Evolutionary conservation across 2,113 vertebrate genomes (phyloP), one percentile per base, ranked within the genome.

Genomic region (Candoia aspera): DNA sequence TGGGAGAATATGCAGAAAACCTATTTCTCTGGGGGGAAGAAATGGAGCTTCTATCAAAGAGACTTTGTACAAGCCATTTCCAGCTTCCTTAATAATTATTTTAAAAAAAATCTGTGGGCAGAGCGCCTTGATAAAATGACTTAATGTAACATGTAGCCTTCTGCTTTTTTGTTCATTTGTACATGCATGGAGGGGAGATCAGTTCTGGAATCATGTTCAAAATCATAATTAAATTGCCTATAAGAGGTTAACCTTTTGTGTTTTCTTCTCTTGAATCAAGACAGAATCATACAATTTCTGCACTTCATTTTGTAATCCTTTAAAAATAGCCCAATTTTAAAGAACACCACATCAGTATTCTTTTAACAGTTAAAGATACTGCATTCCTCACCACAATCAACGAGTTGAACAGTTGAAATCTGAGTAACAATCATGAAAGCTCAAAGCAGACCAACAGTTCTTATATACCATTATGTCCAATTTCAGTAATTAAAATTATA

Each of bases 351-450:
- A 0, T 88, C 92, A 86, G 8, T 1, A 2, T 4, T 8, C 17
- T 23, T 57, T 62, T 84, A 94, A 92, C 2, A 15, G 59, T 42
- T 53, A 24, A 89, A 23, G 59, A 49, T 33, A 89, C 33, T 2
- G 24, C 79, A 84, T 84, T 57, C 53, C 94, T 94, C 15, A 55
- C 55, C 4, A 85, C 84, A 59, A 90, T 55, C 73, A 85, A 92
- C 90, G 21, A 90, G 93, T 91, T 87, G 37, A 92, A 54, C 4
- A 88, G 73, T 59, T 93, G 92, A 24, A 53, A 13, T 88, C 57
- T 93, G 13, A 94, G 60, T 95, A 93, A 58, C 23, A 55, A 23
- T 94, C 94, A 54, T 57, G 54, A 91, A 60, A 93, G 33, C 57
- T 62, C 46, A 64, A 87, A 90, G 11, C 17, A 87, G 23, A 60